Base-by-base conservation (phyloP, 2,797 vertebrate genomes). In the Artibeus lituratus region DNA sequence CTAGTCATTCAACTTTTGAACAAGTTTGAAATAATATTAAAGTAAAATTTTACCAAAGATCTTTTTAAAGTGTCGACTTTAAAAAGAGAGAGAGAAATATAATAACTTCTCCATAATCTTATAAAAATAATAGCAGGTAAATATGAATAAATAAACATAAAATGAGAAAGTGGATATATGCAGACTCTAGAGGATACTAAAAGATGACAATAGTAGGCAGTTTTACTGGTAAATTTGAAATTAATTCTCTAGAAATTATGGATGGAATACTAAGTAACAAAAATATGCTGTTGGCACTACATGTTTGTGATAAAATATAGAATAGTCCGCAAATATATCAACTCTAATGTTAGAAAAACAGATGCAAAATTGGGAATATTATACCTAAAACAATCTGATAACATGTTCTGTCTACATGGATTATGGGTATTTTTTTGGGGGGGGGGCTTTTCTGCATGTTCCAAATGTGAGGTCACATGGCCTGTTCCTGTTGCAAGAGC, bases 181-280 rank as follows among this genome's bases (percentile, higher is more conserved):
- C 35, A 53, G 11, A 94, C 7, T 90, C 14, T 22, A 92, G 53
- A 72, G 21, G 21, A 70, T 72, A 78, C 55, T 57, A 85, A 94
- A 92, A 87, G 47, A 14, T 67, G 0, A 87, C 78, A 94, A 69
- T 90, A 84, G 3, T 19, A 91, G 69, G 76, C 11, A 92, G 80
- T 35, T 76, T 35, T 90, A 49, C 10, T 21, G 3, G 67, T 69
- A 86, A n/a, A 78, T 76, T 80, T 93, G 55, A 93, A 94, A 95
- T 62, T 39, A 86, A 82, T 86, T 96, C 53, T 90, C 72, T 92
- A 42, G 55, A 92, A 85, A 84, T 76, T 92, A 65, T 62, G n/a
- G 32, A 42, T 86, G 29, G 15, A 78, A 35, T 84, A 73, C 24
- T 74, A 90, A 87, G 49, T 65, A 93, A 4, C 15, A 80, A 53